Evolutionary conservation across 2,888 invertebrate species (phyloP), one percentile per base, ranked within the genome.

Genomic region (Punctoribates punctum): DNA sequence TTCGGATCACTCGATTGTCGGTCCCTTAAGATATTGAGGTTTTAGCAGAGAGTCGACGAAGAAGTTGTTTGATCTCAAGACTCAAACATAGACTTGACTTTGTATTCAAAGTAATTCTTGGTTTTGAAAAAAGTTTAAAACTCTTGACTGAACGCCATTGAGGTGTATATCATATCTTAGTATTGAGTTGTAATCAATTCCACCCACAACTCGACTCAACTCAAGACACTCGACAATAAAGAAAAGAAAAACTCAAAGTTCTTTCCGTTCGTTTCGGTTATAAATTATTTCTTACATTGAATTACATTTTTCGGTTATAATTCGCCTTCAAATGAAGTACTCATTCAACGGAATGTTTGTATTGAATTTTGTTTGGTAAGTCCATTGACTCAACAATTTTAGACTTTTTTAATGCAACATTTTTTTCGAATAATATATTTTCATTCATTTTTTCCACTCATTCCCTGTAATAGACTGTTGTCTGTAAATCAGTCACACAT

Each of bases 271-370:
- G 23, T 54, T 54, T 54, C 51, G 20, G 60, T 60, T 60, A 60
- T 57, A 17, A 48, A 17, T 51, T 51, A 20, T 51, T 51, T 51
- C 51, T 51, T 51, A 51, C 20, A 51, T 51, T 20, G 20, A 51
- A n/a, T 51, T 51, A 51, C n/a, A 51, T 51, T 51, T 51, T 51
- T 51, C 20, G 27, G 13, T 27, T 23, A 27, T 60, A 27, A 20
- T 60, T 60, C 20, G 48, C 23, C 20, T 42, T 38, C 74, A 76
- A 48, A 77, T 78, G 78, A 78, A 78, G 76, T 76, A 77, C 67
- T 79, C 75, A 72, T 77, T 77, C 46, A 78, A 77, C 78, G 77
- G 78, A 75, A 79, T 79, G 79, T 79, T 79, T 77, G 79, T 79
- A 74, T 75, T 79, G 73, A 79, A 79, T 74, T 78, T 79, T 29